Percentiles rank a stretch among this genome's conserved stretches.
These are phyloP conservation scores for Eristalis arbustorum DNA, from an alignment of 2,888 invertebrate species.

Conservation along the genomic window DNA sequence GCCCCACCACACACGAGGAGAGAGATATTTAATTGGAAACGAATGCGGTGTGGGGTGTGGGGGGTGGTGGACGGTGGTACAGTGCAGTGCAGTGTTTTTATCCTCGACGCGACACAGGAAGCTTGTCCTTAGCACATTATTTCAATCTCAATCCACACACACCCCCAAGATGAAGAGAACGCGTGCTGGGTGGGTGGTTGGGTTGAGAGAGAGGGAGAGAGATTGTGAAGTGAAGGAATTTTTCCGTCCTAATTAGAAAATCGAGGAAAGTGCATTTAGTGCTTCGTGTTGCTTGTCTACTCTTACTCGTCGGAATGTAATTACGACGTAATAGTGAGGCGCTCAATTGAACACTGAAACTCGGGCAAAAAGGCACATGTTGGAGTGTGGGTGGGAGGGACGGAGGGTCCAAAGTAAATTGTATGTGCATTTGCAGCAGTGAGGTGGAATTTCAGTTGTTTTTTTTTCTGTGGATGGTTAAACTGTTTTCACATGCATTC, in stretches of 20 bases:
- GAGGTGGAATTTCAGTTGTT: slow-evolving; percentile 1
- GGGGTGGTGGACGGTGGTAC: slow-evolving; percentile 1
- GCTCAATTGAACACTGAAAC: slow-evolving; percentile 27
- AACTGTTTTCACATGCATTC: slow-evolving; percentile 21
- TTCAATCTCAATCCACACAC: neutral
- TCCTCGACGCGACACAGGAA: slow-evolving; percentile 49
- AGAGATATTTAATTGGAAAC: slow-evolving; percentile 60
- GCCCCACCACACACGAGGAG: neutral
- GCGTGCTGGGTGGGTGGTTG: too few relatives aligned
- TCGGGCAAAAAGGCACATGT: neutral
- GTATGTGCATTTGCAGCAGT: slow-evolving; percentile 13
- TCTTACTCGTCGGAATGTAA: slow-evolving; percentile 35
- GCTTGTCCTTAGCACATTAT: slow-evolving; percentile 62
- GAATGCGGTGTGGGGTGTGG: neutral
- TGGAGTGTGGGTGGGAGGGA: neutral
- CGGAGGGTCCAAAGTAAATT: slow-evolving; percentile 16
- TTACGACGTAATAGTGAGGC: slow-evolving; percentile 37
- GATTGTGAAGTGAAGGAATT: slow-evolving; percentile 61
- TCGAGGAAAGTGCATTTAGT: slow-evolving; percentile 58
- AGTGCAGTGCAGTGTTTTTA: slow-evolving; percentile 37
- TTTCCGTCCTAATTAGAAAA: slow-evolving; percentile 68
- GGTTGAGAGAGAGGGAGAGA: slow-evolving; percentile 23
- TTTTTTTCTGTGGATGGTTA: neutral
- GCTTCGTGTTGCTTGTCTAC: slow-evolving; percentile 55
- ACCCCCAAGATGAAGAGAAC: too few relatives aligned